Evolutionary conservation across 2,888 invertebrate species (phyloP).

Genomic region (Carpatolechia fugitivella): DNA sequence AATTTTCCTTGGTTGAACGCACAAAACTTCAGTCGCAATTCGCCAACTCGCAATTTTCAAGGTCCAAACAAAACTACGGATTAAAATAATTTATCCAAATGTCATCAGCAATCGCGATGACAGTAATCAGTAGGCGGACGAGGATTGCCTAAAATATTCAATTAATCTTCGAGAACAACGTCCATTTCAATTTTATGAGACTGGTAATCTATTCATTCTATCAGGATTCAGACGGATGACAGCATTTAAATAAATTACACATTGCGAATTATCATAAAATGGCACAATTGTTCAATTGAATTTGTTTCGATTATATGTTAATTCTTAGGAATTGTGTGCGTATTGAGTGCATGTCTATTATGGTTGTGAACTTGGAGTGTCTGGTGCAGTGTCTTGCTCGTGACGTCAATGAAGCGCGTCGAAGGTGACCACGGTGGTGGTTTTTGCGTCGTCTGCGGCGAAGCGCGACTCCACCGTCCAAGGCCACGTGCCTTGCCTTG

Average conservation of each 20-base stretch:
- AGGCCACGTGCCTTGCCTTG: constrained; percentile 57
- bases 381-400: constrained; percentile 18
- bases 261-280: constrained; percentile 17
- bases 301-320: constrained; percentile 18
- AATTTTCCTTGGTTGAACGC: background rate
- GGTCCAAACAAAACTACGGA: background rate
- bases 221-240: constrained; percentile 15
- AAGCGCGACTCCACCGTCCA: constrained; percentile 59
- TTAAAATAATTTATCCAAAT: constrained; percentile 7
- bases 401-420: constrained; percentile 47
- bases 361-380: background rate
- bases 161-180: constrained; percentile 16
- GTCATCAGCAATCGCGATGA: constrained; percentile 10
- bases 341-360: constrained; percentile 9
- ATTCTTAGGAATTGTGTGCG: constrained; percentile 10
- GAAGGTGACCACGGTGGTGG: constrained; percentile 47
- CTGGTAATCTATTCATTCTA: constrained; percentile 16
- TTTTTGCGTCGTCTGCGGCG: constrained; percentile 55
- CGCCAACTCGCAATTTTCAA: background rate
- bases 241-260: constrained; percentile 15
- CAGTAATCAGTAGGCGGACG: constrained; percentile 4
- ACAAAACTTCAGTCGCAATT: background rate
- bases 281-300: constrained; percentile 15
- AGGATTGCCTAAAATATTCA: constrained; percentile 17
- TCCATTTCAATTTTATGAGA: constrained; percentile 17